These are phyloP conservation scores for Lathamus discolor DNA, from an alignment of 2,113 vertebrate genomes.

Conservation along the genomic window DNA sequence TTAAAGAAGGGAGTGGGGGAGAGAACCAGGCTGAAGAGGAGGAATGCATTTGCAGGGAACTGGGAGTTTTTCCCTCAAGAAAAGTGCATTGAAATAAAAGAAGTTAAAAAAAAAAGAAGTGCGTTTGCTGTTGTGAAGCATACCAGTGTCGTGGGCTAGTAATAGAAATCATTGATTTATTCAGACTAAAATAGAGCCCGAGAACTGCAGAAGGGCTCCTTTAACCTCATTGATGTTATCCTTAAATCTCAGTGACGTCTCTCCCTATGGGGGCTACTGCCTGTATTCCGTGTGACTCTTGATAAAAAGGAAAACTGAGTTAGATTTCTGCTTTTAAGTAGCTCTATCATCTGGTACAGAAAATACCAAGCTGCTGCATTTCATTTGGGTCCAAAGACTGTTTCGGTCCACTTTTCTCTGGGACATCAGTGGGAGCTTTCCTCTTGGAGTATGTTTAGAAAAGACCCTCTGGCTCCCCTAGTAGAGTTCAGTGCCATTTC, in stretches of 20 bases:
- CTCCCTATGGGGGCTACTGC: not conserved
- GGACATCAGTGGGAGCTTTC: not conserved
- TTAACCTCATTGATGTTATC: not conserved
- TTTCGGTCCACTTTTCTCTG: fast-evolving
- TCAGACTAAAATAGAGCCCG: not conserved
- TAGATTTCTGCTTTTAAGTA: not conserved
- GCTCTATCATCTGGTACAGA: not conserved
- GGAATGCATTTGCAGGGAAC: not conserved
- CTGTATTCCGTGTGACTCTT: not conserved
- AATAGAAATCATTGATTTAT: not conserved
- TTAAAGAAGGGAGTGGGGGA: not conserved
- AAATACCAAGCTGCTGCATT: not conserved
- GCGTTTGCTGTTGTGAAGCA: not conserved
- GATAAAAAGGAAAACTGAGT: not conserved
- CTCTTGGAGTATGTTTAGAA: not conserved
- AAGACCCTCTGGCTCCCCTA: not conserved
- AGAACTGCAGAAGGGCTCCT: not conserved
- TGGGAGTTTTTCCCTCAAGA: not conserved
- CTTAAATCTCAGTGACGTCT: not conserved
- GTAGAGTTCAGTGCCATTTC: not conserved
- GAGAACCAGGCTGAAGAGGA: not conserved
- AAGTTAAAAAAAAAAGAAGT: not conserved
- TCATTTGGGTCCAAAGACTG: not conserved
- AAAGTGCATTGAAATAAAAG: not conserved
- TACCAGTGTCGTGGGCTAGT: not conserved